Base-by-base conservation (phyloP, 2,888 invertebrate genomes). In the Mythimna albipuncta region DNA sequence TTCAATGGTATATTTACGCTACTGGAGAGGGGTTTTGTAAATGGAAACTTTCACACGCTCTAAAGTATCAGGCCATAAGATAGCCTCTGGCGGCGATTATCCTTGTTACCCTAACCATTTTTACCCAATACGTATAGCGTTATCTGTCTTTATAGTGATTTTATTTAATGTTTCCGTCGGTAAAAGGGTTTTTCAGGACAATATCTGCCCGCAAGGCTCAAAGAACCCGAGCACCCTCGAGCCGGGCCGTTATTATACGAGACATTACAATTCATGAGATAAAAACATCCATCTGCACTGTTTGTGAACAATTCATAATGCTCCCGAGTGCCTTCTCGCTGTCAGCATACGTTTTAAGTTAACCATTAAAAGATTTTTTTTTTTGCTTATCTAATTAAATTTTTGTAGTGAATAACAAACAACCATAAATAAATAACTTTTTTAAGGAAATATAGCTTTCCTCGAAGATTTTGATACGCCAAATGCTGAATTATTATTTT, bases 251-350 rank as follows among this genome's bases (percentile, higher is more conserved):
- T 85, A 82, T 88, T 87, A 89, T 87, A 77, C 87, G 75, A 82
- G 72, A 85, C 88, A 89, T 91, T 88, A 89, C 82, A 81, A 91
- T 91, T 90, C 87, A 90, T 88, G 87, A 89, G 89, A 88, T 88
- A 87, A 85, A 86, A 85, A 79, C 75, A 80, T 80, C 76, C 64
- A 81, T 84, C 75, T 81, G 75, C 64, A 57, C 69, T 64, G 76
- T 75, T 79, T 78, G 74, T 71, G 72, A 72, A 73, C 58, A 64
- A 79, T 81, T 70, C 70, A 77, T 69, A 80, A 85, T 76, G 84
- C 79, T 76, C 61, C 68, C 65, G 66, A 80, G 68, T 67, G 72
- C 41, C 63, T 69, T 77, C 80, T 73, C 10, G 52, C 54, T 50
- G 26, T 19, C 10, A 67, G 57, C 38, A 32, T 47, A 65, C 11